Evolutionary conservation across 2,888 invertebrate species (phyloP).

Genomic region (Yponomeuta sedellus): DNA sequence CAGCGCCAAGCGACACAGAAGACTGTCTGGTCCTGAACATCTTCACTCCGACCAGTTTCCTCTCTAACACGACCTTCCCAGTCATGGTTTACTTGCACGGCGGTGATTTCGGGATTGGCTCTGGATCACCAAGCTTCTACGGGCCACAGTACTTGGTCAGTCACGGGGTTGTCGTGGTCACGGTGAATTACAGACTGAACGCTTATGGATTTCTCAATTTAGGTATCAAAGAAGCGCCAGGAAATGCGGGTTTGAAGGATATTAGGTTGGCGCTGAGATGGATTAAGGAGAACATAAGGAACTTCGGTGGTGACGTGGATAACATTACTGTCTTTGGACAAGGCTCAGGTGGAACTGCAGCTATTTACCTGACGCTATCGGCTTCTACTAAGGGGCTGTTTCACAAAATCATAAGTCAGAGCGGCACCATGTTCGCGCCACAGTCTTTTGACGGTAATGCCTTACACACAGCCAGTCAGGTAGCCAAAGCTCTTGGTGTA

Average conservation of each 20-base stretch:
- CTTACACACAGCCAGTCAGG: conserved; percentile 50
- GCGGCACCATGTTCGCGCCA: conserved; percentile 54
- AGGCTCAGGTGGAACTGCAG: conserved; percentile 61
- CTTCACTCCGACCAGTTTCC: conserved; percentile 42
- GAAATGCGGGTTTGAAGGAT: conserved; percentile 68
- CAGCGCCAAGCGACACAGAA: conserved; percentile 58
- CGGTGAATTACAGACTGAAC: conserved; percentile 69
- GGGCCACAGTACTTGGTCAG: conserved; percentile 66
- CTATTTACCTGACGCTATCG: conserved; percentile 57
- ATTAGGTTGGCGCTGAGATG: conserved; percentile 64
- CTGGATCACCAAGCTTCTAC: conserved; percentile 54
- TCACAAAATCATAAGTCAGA: conserved; percentile 58
- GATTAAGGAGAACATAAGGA: conserved; percentile 54
- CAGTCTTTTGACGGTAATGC: conserved; percentile 54
- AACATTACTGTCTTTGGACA: conserved; percentile 68
- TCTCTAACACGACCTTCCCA: conserved; percentile 41
- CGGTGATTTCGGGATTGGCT: conserved; percentile 65
- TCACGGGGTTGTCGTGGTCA: conserved; percentile 60
- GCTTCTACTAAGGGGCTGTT: conserved; percentile 59
- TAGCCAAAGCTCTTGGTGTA: conserved; percentile 55
- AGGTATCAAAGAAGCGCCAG: conserved; percentile 56
- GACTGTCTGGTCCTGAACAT: conserved; percentile 68
- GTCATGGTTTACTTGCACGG: conserved; percentile 71
- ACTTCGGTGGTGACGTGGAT: conserved; percentile 56
- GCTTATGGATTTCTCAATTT: conserved; percentile 66